Evolutionary conservation across 2,888 invertebrate genomes (phyloP).

Genomic region (Allolobophora icterica): DNA sequence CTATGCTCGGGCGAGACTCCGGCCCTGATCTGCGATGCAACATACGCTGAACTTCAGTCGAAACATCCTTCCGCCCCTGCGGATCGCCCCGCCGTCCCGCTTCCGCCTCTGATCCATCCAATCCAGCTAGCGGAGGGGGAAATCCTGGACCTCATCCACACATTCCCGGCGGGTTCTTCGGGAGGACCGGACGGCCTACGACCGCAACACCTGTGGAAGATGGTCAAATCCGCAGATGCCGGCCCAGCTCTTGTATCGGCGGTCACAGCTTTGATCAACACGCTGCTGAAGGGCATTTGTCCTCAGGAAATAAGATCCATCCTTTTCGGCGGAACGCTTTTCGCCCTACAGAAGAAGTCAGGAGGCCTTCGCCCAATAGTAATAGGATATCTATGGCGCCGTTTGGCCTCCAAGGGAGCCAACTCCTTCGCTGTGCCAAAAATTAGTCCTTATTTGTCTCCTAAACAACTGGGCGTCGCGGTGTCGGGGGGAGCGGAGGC

Average conservation of each 20-base stretch:
- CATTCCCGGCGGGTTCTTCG: background rate
- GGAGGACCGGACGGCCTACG: constrained; percentile 15
- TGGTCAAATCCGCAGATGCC: background rate
- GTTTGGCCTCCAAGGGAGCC: constrained; percentile 22
- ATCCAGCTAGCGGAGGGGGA: background rate
- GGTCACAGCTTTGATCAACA: background rate
- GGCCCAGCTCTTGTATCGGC: background rate
- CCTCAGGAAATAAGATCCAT: background rate
- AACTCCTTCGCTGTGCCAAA: background rate
- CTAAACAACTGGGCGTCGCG: background rate
- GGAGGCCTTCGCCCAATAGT: constrained; percentile 18
- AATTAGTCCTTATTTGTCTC: background rate
- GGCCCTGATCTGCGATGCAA: background rate
- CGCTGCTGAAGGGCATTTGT: constrained; percentile 2
- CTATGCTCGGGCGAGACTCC: background rate
- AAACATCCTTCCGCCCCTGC: background rate
- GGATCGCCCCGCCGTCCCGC: background rate
- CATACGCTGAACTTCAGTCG: background rate
- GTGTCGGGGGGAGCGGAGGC: constrained; percentile 21
- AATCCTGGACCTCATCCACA: background rate
- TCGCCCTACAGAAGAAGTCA: background rate
- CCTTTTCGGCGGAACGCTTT: background rate
- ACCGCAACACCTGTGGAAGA: constrained; percentile 1
- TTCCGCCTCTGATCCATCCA: background rate
- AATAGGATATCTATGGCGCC: constrained; percentile 21